A percentile compares a stretch with the other conserved stretches of the same genome.
These are phyloP conservation scores for Arenaria interpres DNA, from an alignment of 2,113 vertebrate genomes.

Conservation along the genomic window DNA sequence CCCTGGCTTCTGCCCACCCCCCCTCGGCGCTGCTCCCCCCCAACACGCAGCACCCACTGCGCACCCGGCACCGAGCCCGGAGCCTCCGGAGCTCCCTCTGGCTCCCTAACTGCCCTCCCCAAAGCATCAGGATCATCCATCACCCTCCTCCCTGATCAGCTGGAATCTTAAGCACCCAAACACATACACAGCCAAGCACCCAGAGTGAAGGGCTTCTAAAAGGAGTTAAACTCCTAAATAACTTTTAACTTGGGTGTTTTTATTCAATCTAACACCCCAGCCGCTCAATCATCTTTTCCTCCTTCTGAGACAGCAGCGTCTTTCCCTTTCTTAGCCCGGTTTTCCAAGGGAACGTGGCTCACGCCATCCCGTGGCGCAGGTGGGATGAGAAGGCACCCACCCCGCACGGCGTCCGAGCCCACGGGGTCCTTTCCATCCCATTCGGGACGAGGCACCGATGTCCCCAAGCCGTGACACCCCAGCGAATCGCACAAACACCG, in stretches of 20 bases:
- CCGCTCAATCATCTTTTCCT: background rate
- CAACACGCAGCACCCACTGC: background rate
- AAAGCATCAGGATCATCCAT: fast-evolving
- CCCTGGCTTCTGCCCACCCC: no score
- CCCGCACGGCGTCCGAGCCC: fast-evolving
- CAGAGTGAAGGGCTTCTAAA: background rate
- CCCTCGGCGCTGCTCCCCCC: fast-evolving
- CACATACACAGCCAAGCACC: fast-evolving
- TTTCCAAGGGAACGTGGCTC: background rate
- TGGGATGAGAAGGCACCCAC: background rate
- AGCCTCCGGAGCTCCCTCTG: background rate
- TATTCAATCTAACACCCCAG: background rate
- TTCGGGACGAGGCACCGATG: background rate
- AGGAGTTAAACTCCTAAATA: background rate
- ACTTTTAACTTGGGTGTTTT: background rate
- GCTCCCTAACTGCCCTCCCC: fast-evolving
- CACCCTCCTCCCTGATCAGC: fast-evolving
- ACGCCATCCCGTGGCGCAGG: fast-evolving
- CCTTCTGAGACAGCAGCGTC: background rate
- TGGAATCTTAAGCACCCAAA: background rate
- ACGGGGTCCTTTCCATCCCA: background rate
- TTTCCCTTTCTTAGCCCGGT: background rate
- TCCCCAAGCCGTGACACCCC: background rate
- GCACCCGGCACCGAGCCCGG: fast-evolving
- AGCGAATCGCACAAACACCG: fast-evolving